phyloP scores from a whole-genome alignment of 2,113 vertebrate genomes.

The Labeo rohita region DNA sequence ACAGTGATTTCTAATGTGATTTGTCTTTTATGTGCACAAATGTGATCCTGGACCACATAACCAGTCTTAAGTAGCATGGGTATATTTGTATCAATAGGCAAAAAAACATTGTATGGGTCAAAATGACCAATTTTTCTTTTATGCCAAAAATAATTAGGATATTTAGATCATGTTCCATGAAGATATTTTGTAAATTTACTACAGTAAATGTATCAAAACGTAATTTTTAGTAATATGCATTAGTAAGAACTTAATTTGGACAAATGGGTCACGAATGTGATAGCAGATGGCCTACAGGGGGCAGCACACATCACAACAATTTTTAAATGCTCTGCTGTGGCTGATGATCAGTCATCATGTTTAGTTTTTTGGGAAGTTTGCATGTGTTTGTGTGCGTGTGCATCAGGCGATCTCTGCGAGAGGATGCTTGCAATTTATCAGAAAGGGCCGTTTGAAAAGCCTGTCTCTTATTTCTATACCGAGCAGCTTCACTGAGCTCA shows the following conservation, averaged over 20 bases:
- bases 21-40: background rate
- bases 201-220: too few species aligned
- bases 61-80: too few species aligned
- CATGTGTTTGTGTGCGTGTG: conserved; percentile 1
- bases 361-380: background rate
- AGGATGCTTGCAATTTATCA: conserved; percentile 82
- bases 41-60: background rate
- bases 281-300: background rate
- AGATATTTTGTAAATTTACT: too few species aligned
- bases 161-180: too few species aligned
- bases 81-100: too few species aligned
- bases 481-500: conserved; percentile 94
- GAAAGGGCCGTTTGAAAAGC: conserved; percentile 84
- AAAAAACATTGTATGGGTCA: too few species aligned
- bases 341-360: background rate
- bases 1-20: background rate
- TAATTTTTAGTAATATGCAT: too few species aligned
- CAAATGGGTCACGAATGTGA: background rate
- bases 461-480: conserved; percentile 79
- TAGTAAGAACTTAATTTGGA: too few species aligned
- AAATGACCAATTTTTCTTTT: too few species aligned
- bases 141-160: too few species aligned
- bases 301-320: conserved; percentile 18
- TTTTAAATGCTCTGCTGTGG: background rate
- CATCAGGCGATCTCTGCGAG: conserved; percentile 1